Conservation (phyloP, 2,888 invertebrate species). For the Teinopalpus imperialis region DNA sequence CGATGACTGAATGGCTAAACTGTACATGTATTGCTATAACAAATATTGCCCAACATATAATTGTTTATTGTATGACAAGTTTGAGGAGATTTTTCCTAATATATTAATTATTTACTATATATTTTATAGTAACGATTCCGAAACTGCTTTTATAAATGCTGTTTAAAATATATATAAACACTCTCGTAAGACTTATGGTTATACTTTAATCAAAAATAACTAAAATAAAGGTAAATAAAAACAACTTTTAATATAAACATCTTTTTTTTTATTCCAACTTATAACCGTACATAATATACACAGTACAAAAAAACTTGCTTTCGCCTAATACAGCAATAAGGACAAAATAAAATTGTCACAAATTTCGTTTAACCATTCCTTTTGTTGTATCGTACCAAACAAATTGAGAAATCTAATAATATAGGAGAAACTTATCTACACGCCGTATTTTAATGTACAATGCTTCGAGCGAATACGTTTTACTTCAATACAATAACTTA, state of each 20-base stretch:
- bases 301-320: constrained; percentile 90
- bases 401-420: constrained; percentile 78
- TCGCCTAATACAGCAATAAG: constrained; percentile 78
- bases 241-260: constrained; percentile 75
- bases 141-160: too few relatives aligned
- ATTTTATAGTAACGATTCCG: too few relatives aligned
- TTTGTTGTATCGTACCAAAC: constrained; percentile 73
- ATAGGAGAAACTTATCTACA: constrained; percentile 81
- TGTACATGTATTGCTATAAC: too few relatives aligned
- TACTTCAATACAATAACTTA: constrained; percentile 79
- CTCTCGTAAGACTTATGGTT: too few relatives aligned
- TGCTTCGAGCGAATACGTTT: constrained; percentile 79
- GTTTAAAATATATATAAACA: too few relatives aligned
- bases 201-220: too few relatives aligned
- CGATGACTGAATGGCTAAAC: too few relatives aligned
- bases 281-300: constrained; percentile 91
- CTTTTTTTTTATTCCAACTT: constrained; percentile 83
- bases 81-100: too few relatives aligned
- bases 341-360: constrained; percentile 79
- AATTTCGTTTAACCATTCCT: constrained; percentile 65
- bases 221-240: constrained; percentile 40
- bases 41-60: too few relatives aligned
- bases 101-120: too few relatives aligned
- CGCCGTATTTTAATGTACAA: constrained; percentile 78
- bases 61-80: too few relatives aligned